These are phyloP conservation scores for Sebastes nivosus DNA, from an alignment of 2,797 vertebrate species.

Conservation along the genomic window DNA sequence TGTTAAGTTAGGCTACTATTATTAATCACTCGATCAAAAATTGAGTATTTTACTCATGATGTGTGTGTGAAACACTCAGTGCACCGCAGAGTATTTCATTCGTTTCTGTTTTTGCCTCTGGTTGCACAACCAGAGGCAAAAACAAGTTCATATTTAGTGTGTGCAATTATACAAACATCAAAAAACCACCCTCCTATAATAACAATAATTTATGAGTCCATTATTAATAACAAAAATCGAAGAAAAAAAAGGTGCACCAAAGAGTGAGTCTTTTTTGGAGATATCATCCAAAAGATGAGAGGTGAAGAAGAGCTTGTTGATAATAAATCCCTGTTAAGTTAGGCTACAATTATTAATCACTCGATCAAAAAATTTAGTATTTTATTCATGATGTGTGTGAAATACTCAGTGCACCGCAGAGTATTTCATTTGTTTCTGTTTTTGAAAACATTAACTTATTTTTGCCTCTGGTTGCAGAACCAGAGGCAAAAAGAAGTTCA, in stretches of 20 bases:
- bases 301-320: conserved; percentile 20
- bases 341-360: conserved; percentile 74
- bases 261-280: not conserved
- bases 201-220: conserved; percentile 13
- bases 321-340: conserved; percentile 76
- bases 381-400: conserved; percentile 61
- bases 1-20: conserved; percentile 65
- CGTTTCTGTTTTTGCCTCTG: conserved; percentile 95
- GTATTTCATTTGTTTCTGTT: conserved; percentile 96
- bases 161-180: conserved; percentile 57
- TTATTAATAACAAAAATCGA: conserved; percentile 17
- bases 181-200: conserved; percentile 36
- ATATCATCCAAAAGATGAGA: not conserved
- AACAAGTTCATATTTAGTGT: conserved; percentile 24
- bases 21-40: conserved; percentile 78
- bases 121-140: conserved; percentile 89
- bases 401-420: conserved; percentile 88
- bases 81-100: conserved; percentile 94
- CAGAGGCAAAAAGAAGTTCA: not conserved
- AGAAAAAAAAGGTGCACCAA: conserved; percentile 61
- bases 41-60: conserved; percentile 68
- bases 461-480: too few relatives aligned
- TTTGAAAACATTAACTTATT: conserved; percentile 70
- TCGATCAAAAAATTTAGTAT: conserved; percentile 68
- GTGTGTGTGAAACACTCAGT: conserved; percentile 77